Conservation (phyloP, 1,140 invertebrate genomes). For the Drosophila santomea region DNA sequence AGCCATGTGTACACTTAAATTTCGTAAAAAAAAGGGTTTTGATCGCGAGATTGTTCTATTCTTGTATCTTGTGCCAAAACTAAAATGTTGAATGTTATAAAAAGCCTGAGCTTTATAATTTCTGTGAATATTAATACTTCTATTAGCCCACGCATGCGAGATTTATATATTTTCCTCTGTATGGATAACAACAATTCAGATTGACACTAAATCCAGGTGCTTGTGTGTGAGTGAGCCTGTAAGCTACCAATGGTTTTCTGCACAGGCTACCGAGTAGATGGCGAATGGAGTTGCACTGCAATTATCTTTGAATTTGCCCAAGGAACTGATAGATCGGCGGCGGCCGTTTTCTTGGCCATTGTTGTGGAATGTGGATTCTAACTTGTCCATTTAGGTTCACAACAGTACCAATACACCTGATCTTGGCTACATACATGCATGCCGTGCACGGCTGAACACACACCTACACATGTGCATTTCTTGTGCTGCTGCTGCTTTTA, state of each 20-base stretch:
- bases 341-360: slow-evolving; percentile 55
- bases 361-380: slow-evolving; percentile 77
- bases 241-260: slow-evolving; percentile 26
- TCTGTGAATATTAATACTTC: background rate
- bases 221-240: slow-evolving; percentile 9
- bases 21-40: background rate
- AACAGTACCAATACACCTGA: slow-evolving; percentile 38
- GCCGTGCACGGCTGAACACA: slow-evolving; percentile 17
- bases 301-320: slow-evolving; percentile 78
- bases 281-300: slow-evolving; percentile 60
- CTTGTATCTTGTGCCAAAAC: too few relatives aligned
- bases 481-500: slow-evolving; percentile 16
- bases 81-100: too few relatives aligned
- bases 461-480: slow-evolving; percentile 39
- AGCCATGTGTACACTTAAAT: slow-evolving; percentile 17
- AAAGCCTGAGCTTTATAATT: too few relatives aligned
- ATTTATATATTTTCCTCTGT: background rate
- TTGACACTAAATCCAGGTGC: slow-evolving; percentile 42
- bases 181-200: slow-evolving; percentile 27
- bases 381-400: slow-evolving; percentile 78
- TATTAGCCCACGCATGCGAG: background rate
- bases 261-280: slow-evolving; percentile 29
- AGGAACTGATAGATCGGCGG: slow-evolving; percentile 72
- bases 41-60: background rate
- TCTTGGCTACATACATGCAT: slow-evolving; percentile 4